Conservation (phyloP, 2,113 vertebrate species). For the Carassius auratus region DNA sequence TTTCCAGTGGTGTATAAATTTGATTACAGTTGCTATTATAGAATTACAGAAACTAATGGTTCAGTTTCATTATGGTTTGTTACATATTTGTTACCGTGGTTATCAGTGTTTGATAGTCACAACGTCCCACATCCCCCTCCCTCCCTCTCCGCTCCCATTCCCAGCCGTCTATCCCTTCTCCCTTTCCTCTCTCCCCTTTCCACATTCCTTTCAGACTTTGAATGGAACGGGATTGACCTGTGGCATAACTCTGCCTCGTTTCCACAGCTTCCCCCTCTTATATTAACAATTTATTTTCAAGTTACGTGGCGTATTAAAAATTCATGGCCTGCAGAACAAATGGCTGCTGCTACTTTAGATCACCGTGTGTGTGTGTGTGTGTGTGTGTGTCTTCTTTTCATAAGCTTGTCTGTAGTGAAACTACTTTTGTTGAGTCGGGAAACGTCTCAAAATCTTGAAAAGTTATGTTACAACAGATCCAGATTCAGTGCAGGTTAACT, state of each 20-base stretch:
- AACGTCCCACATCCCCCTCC: conserved; percentile 18
- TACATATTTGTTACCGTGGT: conserved; percentile 13
- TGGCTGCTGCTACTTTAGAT: conserved; percentile 37
- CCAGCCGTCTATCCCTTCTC: conserved; percentile 7
- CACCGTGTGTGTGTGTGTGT: neutral
- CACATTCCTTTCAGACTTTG: conserved; percentile 46
- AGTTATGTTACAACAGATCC: neutral
- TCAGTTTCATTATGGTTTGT: neutral
- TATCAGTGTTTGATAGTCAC: conserved; percentile 24
- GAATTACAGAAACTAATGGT: neutral
- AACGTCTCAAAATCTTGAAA: neutral
- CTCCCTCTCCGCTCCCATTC: neutral
- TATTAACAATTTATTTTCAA: conserved; percentile 52
- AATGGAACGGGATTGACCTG: conserved; percentile 41
- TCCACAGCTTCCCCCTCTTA: conserved; percentile 8
- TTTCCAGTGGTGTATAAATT: neutral
- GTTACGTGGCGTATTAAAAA: conserved; percentile 23
- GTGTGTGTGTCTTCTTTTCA: neutral
- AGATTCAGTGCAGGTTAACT: neutral
- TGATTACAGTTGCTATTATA: neutral
- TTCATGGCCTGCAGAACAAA: conserved; percentile 29
- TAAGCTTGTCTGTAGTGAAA: neutral
- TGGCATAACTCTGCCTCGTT: conserved; percentile 21
- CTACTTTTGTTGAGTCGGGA: neutral
- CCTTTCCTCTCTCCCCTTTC: conserved; percentile 17